Percentiles rank a stretch among this genome's conserved stretches.
Conservation (phyloP, 1,140 invertebrate genomes). For the Aphelenchoides avenae region DNA sequence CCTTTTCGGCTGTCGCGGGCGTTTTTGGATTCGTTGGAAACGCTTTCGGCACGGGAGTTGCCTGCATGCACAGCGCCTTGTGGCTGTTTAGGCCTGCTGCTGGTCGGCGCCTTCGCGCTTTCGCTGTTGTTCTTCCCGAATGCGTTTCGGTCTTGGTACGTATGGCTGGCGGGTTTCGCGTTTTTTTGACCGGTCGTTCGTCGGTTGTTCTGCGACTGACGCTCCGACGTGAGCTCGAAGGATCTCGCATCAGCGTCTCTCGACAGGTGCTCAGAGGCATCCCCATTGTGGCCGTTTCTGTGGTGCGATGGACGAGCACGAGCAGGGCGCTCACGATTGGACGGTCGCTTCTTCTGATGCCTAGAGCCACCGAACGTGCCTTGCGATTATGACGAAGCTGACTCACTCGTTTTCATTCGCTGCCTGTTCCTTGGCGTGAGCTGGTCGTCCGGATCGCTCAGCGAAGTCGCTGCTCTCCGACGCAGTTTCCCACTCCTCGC, state of each 20-base stretch:
- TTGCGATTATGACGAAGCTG: too few species aligned
- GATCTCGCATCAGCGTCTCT: too few species aligned
- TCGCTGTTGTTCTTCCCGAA: conserved; percentile 56
- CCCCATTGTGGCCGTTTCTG: too few species aligned
- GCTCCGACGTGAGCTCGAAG: too few species aligned
- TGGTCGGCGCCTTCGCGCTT: conserved; percentile 34
- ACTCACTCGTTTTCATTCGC: conserved; percentile 5
- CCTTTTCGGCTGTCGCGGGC: conserved; percentile 44
- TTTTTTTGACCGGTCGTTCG: conserved; percentile 52
- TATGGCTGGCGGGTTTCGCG: conserved; percentile 55
- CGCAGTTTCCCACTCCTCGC: conserved; percentile 67
- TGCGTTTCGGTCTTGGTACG: conserved; percentile 51
- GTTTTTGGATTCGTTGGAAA: conserved; percentile 22
- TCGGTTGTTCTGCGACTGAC: too few species aligned
- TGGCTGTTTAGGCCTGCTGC: conserved; percentile 11
- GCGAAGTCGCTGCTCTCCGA: conserved; percentile 66
- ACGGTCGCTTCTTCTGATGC: conserved; percentile 5
- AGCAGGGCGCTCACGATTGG: conserved; percentile 11
- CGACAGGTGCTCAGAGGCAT: too few species aligned
- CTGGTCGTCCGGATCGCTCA: conserved; percentile 16
- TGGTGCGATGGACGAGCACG: too few species aligned
- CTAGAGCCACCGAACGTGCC: too few species aligned
- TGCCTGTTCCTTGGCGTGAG: not conserved
- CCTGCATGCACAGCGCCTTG: conserved; percentile 9
- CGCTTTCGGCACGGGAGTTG: not conserved